These are phyloP conservation scores for Glossosoma conforme DNA, from an alignment of 1,140 invertebrate genomes.

Conservation along the genomic window DNA sequence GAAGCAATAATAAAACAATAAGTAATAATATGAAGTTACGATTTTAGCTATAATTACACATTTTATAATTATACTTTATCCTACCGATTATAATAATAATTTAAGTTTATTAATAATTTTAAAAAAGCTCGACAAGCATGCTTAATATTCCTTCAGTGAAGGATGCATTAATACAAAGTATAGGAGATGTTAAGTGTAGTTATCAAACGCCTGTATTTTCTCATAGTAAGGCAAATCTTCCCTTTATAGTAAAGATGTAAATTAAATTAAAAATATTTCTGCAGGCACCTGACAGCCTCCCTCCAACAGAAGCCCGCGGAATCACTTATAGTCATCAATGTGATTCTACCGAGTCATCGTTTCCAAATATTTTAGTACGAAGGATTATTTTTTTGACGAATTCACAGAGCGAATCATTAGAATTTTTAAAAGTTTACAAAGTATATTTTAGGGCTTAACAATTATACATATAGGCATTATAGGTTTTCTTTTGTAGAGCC, in stretches of 20 bases:
- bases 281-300: conserved; percentile 28
- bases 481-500: too few species aligned
- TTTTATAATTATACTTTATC: conserved; percentile 22
- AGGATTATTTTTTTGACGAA: too few species aligned
- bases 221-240: conserved; percentile 27
- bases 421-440: too few species aligned
- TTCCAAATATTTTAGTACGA: background rate
- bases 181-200: conserved; percentile 20
- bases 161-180: conserved; percentile 27
- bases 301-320: conserved; percentile 6
- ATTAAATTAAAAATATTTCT: conserved; percentile 9
- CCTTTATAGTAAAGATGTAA: conserved; percentile 17
- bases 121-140: conserved; percentile 33
- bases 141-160: conserved; percentile 26
- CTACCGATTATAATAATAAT: conserved; percentile 28
- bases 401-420: too few species aligned
- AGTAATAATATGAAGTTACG: conserved; percentile 2
- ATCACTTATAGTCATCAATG: background rate
- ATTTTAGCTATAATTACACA: conserved; percentile 7
- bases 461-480: too few species aligned
- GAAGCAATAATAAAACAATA: conserved; percentile 2
- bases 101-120: conserved; percentile 26
- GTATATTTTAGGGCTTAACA: too few species aligned
- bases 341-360: background rate
- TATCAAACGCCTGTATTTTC: conserved; percentile 24